phyloP scores from a whole-genome alignment of 2,888 invertebrate genomes.

The Melinaea menophilus region DNA sequence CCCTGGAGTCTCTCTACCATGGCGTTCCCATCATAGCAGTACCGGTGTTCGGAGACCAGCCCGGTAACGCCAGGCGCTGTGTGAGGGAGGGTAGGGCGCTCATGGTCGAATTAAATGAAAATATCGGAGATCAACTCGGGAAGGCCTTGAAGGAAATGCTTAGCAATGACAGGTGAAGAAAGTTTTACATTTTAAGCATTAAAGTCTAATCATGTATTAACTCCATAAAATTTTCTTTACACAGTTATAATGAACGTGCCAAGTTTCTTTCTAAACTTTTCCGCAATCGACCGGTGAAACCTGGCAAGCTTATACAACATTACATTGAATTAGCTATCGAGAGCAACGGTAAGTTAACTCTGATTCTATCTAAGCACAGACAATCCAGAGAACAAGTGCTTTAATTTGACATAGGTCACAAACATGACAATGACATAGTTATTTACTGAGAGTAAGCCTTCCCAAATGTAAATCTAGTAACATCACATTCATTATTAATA shows the following conservation, averaged over 20 bases:
- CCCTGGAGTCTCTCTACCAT: constrained; percentile 40
- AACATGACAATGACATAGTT: constrained; percentile 12
- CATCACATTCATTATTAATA: too few species aligned
- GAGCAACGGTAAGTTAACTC: constrained; percentile 44
- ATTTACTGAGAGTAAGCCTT: not conserved
- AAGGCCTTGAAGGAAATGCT: constrained; percentile 41
- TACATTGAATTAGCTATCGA: constrained; percentile 55
- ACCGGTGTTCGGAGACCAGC: constrained; percentile 62
- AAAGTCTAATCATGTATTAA: too few species aligned
- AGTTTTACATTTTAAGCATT: not conserved
- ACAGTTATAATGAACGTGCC: constrained; percentile 49
- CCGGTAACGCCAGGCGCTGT: constrained; percentile 46
- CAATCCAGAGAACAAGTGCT: too few species aligned
- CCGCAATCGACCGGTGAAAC: constrained; percentile 42
- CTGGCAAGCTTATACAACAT: constrained; percentile 45
- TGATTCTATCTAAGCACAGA: constrained; percentile 35
- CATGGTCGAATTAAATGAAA: not conserved
- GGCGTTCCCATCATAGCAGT: constrained; percentile 54
- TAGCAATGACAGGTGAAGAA: constrained; percentile 41
- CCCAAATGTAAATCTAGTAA: too few species aligned
- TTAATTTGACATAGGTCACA: too few species aligned
- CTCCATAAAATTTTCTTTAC: constrained; percentile 19
- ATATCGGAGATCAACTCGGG: not conserved
- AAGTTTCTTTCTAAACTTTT: constrained; percentile 50
- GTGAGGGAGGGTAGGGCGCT: constrained; percentile 43